Conservation (phyloP, 2,113 vertebrate genomes). For the Coptodon rendalli region DNA sequence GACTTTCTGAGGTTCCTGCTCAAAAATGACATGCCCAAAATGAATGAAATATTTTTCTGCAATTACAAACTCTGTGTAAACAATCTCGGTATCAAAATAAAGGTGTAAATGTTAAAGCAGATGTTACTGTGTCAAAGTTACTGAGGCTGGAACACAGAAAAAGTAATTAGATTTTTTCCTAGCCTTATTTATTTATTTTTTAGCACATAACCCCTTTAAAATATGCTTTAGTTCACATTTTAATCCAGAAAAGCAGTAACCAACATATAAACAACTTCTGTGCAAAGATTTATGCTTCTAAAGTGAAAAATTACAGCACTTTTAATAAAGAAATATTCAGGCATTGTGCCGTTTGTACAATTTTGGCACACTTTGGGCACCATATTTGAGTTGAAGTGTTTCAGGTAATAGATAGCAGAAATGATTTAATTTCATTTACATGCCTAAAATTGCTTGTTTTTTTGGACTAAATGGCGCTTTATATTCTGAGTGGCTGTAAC, state of each 20-base stretch:
- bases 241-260: background rate
- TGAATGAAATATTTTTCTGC: background rate
- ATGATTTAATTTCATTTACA: background rate
- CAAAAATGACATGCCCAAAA: background rate
- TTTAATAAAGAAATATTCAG: background rate
- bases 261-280: background rate
- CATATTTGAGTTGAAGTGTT: background rate
- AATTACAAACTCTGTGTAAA: background rate
- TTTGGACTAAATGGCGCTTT: background rate
- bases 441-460: background rate
- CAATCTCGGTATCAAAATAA: background rate
- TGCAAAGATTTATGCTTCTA: background rate
- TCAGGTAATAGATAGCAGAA: background rate
- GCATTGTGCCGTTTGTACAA: background rate
- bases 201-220: background rate
- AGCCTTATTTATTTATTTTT: background rate
- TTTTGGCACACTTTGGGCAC: background rate
- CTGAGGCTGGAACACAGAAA: background rate
- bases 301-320: background rate
- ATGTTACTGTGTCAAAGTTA: background rate
- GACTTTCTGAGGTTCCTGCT: background rate
- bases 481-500: background rate
- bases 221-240: background rate
- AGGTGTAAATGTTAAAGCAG: background rate
- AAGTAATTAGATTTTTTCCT: background rate